Percentiles rank a stretch among this genome's conserved stretches.
phyloP scores from a whole-genome alignment of 2,888 invertebrate genomes.

The Portevinia maculata region DNA sequence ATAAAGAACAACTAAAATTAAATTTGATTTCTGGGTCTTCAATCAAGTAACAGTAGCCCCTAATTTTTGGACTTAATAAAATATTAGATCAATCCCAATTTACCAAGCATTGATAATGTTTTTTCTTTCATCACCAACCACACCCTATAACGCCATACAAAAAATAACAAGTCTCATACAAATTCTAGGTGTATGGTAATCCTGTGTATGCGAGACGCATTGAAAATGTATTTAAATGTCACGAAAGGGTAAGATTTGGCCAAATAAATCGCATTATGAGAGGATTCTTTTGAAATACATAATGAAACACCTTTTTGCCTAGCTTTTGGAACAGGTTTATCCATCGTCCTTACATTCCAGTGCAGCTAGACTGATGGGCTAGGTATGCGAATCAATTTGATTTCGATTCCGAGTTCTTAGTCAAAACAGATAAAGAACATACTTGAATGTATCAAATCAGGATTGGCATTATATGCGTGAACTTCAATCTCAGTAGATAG shows the following conservation, averaged over 20 bases:
- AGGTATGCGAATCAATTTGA: conserved; percentile 41
- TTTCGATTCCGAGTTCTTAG: conserved; percentile 40
- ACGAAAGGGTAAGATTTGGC: conserved; percentile 69
- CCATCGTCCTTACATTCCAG: conserved; percentile 27
- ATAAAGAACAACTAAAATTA: neutral
- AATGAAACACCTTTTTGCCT: conserved; percentile 44
- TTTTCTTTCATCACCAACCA: neutral
- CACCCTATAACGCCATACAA: neutral
- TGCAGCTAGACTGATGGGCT: neutral
- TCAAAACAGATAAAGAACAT: conserved; percentile 1
- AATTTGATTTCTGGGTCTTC: no score
- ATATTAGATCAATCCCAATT: conserved; percentile 14
- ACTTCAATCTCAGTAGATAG: conserved; percentile 14
- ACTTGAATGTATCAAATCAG: conserved; percentile 43
- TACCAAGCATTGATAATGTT: conserved; percentile 24
- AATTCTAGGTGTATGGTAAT: neutral
- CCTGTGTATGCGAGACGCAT: conserved; percentile 20
- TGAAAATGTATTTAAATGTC: conserved; percentile 50
- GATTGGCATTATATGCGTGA: conserved; percentile 25
- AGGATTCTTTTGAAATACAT: conserved; percentile 67
- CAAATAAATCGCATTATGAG: conserved; percentile 66
- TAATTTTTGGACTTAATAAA: neutral
- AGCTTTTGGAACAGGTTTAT: conserved; percentile 33
- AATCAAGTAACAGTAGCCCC: neutral
- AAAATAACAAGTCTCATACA: conserved; percentile 7